Conservation (phyloP, 2,888 invertebrate genomes). For the Callyntrura guangdongensis region DNA sequence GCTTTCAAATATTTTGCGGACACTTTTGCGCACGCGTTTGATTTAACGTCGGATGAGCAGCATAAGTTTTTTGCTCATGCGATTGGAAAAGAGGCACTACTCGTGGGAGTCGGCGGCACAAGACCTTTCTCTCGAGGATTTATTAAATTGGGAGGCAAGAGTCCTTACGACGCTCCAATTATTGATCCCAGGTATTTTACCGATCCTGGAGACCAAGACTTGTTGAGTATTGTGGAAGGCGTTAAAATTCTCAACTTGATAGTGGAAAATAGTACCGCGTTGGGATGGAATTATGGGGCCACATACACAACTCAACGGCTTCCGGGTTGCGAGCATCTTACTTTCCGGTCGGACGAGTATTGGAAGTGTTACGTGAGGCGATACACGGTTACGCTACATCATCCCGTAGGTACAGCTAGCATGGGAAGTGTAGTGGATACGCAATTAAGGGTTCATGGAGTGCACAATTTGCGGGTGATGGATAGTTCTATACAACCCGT, state of each 20-base stretch:
- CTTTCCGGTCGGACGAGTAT: slow-evolving; percentile 73
- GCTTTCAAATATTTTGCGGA: neutral
- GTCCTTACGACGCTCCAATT: slow-evolving; percentile 61
- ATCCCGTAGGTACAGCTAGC: slow-evolving; percentile 61
- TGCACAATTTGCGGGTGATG: slow-evolving; percentile 63
- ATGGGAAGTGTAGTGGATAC: slow-evolving; percentile 70
- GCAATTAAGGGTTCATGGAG: slow-evolving; percentile 44
- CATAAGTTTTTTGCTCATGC: neutral
- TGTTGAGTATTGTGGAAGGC: slow-evolving; percentile 56
- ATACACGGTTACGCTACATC: slow-evolving; percentile 85
- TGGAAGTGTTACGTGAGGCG: slow-evolving; percentile 60
- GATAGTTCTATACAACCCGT: slow-evolving; percentile 64
- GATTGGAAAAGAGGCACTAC: neutral
- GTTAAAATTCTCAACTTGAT: slow-evolving; percentile 34
- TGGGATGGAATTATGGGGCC: slow-evolving; percentile 38
- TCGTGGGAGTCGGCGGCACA: slow-evolving; percentile 61
- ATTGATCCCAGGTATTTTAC: slow-evolving; percentile 76
- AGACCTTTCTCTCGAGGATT: slow-evolving; percentile 73
- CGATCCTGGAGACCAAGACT: slow-evolving; percentile 56
- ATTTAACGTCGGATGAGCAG: neutral
- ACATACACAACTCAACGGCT: slow-evolving; percentile 59
- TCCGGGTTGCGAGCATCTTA: slow-evolving; percentile 71
- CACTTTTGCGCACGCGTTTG: neutral
- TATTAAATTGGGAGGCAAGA: slow-evolving; percentile 56
- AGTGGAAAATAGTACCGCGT: slow-evolving; percentile 61